phyloP scores from a whole-genome alignment of 2,113 vertebrate genomes.

The Pitta sordida region DNA sequence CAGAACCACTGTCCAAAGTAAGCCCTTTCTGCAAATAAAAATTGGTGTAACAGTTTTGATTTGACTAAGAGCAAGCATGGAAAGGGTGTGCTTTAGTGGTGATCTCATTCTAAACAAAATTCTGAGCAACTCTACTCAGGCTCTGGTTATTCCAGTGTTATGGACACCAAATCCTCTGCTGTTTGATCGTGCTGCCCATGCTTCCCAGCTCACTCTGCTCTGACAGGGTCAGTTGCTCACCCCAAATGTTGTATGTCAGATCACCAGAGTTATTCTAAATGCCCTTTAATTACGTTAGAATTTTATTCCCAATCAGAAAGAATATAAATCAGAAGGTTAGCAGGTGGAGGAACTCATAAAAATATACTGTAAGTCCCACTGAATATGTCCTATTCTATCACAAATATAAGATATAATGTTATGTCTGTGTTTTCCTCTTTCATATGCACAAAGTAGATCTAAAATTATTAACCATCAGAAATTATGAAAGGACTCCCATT shows the following conservation, averaged over 20 bases:
- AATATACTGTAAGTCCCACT: background rate
- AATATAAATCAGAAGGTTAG: background rate
- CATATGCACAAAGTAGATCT: background rate
- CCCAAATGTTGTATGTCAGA: background rate
- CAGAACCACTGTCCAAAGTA: background rate
- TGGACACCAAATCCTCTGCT: background rate
- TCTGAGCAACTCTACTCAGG: background rate
- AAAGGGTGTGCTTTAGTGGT: background rate
- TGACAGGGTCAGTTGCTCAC: background rate
- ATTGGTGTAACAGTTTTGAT: background rate
- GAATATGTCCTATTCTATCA: background rate
- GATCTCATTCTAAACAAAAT: background rate
- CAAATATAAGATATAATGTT: background rate
- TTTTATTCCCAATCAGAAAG: background rate
- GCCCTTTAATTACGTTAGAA: background rate
- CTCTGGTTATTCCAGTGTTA: background rate
- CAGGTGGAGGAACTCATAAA: background rate
- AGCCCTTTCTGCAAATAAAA: background rate
- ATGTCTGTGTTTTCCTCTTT: background rate
- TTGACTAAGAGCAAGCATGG: background rate
- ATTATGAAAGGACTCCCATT: background rate
- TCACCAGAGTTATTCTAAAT: background rate
- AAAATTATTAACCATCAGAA: slow-evolving; percentile 2
- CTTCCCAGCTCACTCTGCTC: background rate
- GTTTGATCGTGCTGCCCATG: background rate